phyloP scores from a whole-genome alignment of 2,888 invertebrate genomes.

The Fragum whitleyi region DNA sequence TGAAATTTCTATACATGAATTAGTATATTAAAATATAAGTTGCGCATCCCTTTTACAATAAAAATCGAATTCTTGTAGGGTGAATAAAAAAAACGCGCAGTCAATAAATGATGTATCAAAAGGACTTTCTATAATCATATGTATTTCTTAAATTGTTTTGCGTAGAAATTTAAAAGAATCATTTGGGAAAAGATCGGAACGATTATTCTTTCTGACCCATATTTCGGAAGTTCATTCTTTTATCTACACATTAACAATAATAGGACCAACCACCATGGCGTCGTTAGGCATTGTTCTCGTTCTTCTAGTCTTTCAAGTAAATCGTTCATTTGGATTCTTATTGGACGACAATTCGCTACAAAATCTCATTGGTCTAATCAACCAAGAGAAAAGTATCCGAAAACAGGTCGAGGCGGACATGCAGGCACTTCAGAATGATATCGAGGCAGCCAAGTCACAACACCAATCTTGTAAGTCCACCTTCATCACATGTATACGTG shows the following conservation, averaged over 20 bases:
- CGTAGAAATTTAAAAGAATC: too few relatives aligned
- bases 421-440: conserved; percentile 29
- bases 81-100: too few relatives aligned
- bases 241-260: neutral
- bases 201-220: neutral
- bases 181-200: too few relatives aligned
- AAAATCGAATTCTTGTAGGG: too few relatives aligned
- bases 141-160: too few relatives aligned
- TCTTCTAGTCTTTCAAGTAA: neutral
- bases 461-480: conserved; percentile 52
- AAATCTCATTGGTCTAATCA: conserved; percentile 53
- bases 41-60: too few relatives aligned
- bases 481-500: too few relatives aligned
- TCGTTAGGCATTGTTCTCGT: neutral
- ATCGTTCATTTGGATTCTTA: conserved; percentile 34
- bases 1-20: too few relatives aligned
- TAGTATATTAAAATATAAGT: too few relatives aligned
- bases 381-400: conserved; percentile 52
- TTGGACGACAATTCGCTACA: conserved; percentile 57
- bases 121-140: too few relatives aligned
- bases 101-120: too few relatives aligned
- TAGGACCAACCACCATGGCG: conserved; percentile 20
- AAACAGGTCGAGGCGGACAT: conserved; percentile 51
- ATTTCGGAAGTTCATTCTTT: neutral
- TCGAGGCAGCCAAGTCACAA: conserved; percentile 35